Conservation (phyloP, 2,888 invertebrate species). For the Patella ulyssiponensis region DNA sequence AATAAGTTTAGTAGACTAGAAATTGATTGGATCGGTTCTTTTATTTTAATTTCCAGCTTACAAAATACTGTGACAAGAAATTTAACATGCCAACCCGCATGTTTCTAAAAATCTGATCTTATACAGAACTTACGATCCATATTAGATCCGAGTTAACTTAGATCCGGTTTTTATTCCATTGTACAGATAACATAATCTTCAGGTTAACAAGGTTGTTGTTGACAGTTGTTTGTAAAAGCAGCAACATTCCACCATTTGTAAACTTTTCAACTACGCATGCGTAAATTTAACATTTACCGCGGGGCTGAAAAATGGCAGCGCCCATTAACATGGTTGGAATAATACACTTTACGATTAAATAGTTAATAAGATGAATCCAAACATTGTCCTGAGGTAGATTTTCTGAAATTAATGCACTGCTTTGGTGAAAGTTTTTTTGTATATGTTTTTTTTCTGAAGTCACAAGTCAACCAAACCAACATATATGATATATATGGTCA, state of each 20-base stretch:
- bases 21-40: too few relatives aligned
- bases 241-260: conserved; percentile 9
- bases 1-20: too few relatives aligned
- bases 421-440: not conserved
- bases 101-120: not conserved
- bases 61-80: too few relatives aligned
- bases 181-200: not conserved
- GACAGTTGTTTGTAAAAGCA: conserved; percentile 1
- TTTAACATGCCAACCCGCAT: too few relatives aligned
- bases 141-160: not conserved
- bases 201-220: not conserved
- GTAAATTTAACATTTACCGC: conserved; percentile 9
- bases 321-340: not conserved
- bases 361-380: too few relatives aligned
- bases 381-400: not conserved
- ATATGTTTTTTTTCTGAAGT: not conserved
- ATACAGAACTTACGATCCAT: not conserved
- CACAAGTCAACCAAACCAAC: not conserved
- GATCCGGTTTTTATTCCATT: too few relatives aligned
- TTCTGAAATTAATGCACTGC: not conserved
- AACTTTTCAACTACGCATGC: not conserved
- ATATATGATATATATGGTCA: too few relatives aligned
- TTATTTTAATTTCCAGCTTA: too few relatives aligned
- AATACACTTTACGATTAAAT: too few relatives aligned
- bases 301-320: conserved; percentile 18